Evolutionary conservation across 2,888 invertebrate species (phyloP).

Genomic region (Drosophila nr. perissopoda): DNA sequence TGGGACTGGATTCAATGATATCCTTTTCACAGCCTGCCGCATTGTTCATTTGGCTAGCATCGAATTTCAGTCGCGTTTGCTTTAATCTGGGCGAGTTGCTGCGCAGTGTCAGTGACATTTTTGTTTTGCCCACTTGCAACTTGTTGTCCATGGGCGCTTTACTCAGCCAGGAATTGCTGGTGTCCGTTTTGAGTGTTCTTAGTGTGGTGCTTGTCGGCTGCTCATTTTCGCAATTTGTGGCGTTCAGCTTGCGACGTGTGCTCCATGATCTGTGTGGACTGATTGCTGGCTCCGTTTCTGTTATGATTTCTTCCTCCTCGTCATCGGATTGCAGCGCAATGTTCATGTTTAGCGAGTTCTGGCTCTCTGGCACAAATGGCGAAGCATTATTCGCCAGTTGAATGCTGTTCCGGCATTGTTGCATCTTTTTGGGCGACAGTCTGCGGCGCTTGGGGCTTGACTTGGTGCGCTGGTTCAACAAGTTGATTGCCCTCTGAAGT

Average conservation of each 20-base stretch:
- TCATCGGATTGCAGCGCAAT: constrained; percentile 70
- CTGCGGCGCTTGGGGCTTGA: constrained; percentile 43
- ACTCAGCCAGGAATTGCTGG: constrained; percentile 37
- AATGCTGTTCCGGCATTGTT: constrained; percentile 17
- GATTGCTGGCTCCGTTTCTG: constrained; percentile 65
- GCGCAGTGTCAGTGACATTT: constrained; percentile 62
- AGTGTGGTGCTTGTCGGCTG: constrained; percentile 31
- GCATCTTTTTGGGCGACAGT: constrained; percentile 39
- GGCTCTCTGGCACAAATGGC: constrained; percentile 38
- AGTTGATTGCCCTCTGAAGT: constrained; percentile 57
- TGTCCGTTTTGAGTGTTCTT: constrained; percentile 3
- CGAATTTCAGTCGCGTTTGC: constrained; percentile 72
- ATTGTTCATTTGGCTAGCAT: constrained; percentile 22
- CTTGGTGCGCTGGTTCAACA: constrained; percentile 35
- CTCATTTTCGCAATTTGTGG: constrained; percentile 58
- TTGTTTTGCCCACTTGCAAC: constrained; percentile 28
- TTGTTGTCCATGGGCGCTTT: constrained; percentile 49
- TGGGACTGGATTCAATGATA: constrained; percentile 79
- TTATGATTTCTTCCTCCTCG: constrained; percentile 66
- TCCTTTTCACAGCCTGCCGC: constrained; percentile 59
- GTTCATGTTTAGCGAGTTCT: constrained; percentile 76
- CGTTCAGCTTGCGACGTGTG: constrained; percentile 34
- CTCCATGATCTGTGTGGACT: constrained; percentile 63
- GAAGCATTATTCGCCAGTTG: constrained; percentile 26
- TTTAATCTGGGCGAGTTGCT: constrained; percentile 62